phyloP scores from a whole-genome alignment of 2,888 invertebrate genomes.

The Neria commutata region DNA sequence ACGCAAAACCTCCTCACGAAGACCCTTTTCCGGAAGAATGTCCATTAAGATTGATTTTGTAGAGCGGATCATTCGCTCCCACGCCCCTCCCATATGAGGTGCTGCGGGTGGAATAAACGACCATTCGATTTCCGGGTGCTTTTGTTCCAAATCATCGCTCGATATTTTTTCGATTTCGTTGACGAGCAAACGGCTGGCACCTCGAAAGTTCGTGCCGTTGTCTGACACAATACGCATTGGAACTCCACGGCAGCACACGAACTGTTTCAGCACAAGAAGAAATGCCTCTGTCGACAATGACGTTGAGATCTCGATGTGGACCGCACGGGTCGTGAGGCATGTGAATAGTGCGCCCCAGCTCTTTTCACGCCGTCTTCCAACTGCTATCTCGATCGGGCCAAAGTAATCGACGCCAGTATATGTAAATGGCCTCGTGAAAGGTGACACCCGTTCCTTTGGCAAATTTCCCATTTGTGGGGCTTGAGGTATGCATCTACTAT shows the following conservation, averaged over 20 bases:
- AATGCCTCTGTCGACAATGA: constrained; percentile 21
- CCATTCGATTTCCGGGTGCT: constrained; percentile 22
- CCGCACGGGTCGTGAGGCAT: constrained; percentile 23
- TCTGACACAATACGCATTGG: constrained; percentile 22
- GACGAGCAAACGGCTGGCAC: constrained; percentile 14
- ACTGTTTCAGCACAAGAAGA: constrained; percentile 20
- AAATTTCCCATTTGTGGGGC: too few relatives aligned
- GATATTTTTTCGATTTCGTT: constrained; percentile 13
- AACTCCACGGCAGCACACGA: constrained; percentile 18
- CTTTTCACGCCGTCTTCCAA: constrained; percentile 20
- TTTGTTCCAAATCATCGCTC: constrained; percentile 7
- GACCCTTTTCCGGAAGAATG: constrained; percentile 8
- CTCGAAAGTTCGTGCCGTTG: constrained; percentile 27
- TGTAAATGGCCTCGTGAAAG: too few relatives aligned
- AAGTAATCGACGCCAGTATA: too few relatives aligned
- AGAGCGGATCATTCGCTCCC: constrained; percentile 31
- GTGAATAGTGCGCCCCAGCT: constrained; percentile 26
- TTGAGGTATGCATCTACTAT: constrained; percentile 1
- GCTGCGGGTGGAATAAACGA: constrained; percentile 23
- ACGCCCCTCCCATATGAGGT: constrained; percentile 29
- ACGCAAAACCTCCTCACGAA: constrained; percentile 24
- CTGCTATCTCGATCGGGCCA: constrained; percentile 15
- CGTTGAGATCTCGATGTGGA: constrained; percentile 23
- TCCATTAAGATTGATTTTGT: constrained; percentile 27
- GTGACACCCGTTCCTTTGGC: too few relatives aligned